These are phyloP conservation scores for Hydrolagus affinis DNA, from an alignment of 2,113 vertebrate species.

Conservation along the genomic window DNA sequence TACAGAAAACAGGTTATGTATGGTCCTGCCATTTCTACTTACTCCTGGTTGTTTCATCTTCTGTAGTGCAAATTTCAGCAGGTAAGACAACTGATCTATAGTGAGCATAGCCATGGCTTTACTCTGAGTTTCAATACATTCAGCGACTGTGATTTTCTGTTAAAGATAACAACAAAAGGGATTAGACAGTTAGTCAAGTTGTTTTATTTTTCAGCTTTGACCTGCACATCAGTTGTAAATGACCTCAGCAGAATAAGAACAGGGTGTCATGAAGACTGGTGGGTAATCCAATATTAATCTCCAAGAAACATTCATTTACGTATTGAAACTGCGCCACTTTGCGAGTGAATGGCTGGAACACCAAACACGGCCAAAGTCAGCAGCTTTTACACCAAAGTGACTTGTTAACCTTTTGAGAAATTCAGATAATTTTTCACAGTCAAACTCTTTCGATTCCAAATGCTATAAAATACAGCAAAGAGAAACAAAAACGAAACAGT, in stretches of 20 bases:
- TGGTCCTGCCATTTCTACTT: slow-evolving; percentile 47
- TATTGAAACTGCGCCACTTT: not conserved
- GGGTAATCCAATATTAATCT: slow-evolving; percentile 6
- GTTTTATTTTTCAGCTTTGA: not conserved
- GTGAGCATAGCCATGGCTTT: slow-evolving; percentile 98
- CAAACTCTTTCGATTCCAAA: not conserved
- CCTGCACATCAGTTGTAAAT: slow-evolving; percentile 7
- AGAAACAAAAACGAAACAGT: not conserved
- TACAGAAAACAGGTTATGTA: too few relatives aligned
- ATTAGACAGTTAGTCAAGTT: not conserved
- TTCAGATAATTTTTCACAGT: not conserved
- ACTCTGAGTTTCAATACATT: slow-evolving; percentile 98
- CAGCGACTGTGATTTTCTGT: slow-evolving; percentile 97
- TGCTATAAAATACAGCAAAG: slow-evolving; percentile 12
- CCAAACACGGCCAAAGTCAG: slow-evolving; percentile 22
- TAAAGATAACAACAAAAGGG: slow-evolving; percentile 45
- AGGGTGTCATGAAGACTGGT: not conserved
- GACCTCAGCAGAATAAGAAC: slow-evolving; percentile 15
- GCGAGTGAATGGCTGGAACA: slow-evolving; percentile 3
- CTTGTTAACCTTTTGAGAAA: slow-evolving; percentile 26
- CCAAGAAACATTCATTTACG: not conserved
- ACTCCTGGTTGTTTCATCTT: slow-evolving; percentile 99
- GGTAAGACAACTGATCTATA: slow-evolving; percentile 89
- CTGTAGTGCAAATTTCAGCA: slow-evolving; percentile 97
- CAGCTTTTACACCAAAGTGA: slow-evolving; percentile 15